These are phyloP conservation scores for Drosophila baimaii DNA, from an alignment of 1,140 invertebrate genomes.

Conservation along the genomic window DNA sequence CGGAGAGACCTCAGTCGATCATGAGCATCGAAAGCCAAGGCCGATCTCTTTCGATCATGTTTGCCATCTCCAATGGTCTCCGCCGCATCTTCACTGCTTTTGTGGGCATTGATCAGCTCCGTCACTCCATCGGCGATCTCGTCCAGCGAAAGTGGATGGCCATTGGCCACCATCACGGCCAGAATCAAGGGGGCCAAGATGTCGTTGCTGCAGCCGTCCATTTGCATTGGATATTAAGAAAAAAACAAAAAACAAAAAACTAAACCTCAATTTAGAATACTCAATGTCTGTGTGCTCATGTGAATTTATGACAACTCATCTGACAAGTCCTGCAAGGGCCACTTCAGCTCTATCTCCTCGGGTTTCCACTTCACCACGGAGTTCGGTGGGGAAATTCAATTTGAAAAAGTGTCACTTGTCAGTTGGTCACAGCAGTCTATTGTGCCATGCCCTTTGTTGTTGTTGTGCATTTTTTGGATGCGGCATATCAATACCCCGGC, in stretches of 20 bases:
- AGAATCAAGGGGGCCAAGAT: slow-evolving; percentile 56
- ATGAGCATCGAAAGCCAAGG: too few species aligned
- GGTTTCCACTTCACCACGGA: slow-evolving; percentile 13
- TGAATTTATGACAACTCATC: slow-evolving; percentile 37
- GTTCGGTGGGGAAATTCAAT: slow-evolving; percentile 62
- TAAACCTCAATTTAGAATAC: slow-evolving; percentile 29
- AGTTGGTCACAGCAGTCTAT: slow-evolving; percentile 56
- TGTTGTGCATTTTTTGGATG: slow-evolving; percentile 56
- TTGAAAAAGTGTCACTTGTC: slow-evolving; percentile 76
- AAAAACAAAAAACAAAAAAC: slow-evolving; percentile 1
- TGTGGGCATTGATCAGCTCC: slow-evolving; percentile 34
- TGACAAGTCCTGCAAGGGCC: slow-evolving; percentile 25
- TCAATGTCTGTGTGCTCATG: slow-evolving; percentile 20
- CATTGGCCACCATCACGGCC: slow-evolving; percentile 62
- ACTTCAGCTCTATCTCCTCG: slow-evolving; percentile 23
- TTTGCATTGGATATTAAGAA: slow-evolving; percentile 8
- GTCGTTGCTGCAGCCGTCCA: slow-evolving; percentile 50
- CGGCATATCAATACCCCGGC: slow-evolving; percentile 58
- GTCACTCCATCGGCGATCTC: slow-evolving; percentile 55
- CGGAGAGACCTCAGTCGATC: background rate
- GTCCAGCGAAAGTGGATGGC: slow-evolving; percentile 58
- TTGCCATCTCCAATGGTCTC: slow-evolving; percentile 18
- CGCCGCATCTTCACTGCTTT: background rate
- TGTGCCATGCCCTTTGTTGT: slow-evolving; percentile 56
- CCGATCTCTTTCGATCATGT: background rate